Evolutionary conservation across 1,140 invertebrate genomes (phyloP).

Genomic region (Caenorhabditis latens): DNA sequence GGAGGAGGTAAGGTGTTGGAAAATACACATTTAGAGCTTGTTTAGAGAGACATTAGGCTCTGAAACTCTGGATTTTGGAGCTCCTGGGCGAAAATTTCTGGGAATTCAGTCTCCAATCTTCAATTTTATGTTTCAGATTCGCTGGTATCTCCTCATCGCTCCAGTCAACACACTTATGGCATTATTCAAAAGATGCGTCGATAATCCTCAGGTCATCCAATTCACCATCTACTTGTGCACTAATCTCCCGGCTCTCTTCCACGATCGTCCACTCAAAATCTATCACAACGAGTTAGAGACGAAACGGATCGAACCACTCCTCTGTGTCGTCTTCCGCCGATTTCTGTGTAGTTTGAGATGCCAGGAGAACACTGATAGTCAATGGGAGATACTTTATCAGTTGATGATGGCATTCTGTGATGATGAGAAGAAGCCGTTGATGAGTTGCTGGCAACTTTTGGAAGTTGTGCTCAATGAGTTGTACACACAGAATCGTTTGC

Average conservation of each 20-base stretch:
- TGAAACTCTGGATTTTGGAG: neutral
- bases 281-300: slow-evolving; percentile 4
- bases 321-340: neutral
- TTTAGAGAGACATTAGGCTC: too few species aligned
- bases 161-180: neutral
- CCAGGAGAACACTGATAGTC: neutral
- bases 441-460: neutral
- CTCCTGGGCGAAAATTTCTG: too few species aligned
- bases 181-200: neutral
- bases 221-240: neutral
- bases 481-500: neutral
- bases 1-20: neutral
- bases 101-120: too few species aligned
- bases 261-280: neutral
- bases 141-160: neutral
- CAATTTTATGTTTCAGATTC: neutral
- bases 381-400: neutral
- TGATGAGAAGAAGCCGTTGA: neutral
- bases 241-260: neutral
- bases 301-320: neutral
- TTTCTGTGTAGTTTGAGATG: neutral
- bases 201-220: neutral
- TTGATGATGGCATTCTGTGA: neutral
- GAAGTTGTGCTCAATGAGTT: slow-evolving; percentile 16
- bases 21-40: too few species aligned